Evolutionary conservation across 2,888 invertebrate species (phyloP), one percentile per base, ranked within the genome.

Genomic region (Linnaemya tessellans): DNA sequence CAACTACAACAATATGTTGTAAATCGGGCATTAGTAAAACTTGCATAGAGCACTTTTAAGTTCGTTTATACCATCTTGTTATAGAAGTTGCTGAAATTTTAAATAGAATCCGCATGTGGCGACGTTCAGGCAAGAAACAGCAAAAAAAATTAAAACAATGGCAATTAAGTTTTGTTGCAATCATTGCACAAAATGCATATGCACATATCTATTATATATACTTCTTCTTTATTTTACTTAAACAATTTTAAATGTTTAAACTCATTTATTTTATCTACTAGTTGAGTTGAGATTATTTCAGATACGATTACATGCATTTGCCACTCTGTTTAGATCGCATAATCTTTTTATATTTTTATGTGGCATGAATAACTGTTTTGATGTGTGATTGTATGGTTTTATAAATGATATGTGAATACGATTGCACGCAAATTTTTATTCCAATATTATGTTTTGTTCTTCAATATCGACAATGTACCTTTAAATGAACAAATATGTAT

Each of bases 111-210:
- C 73, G 60, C 84, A 84, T 84, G 84, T 84, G 84, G 84, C 84
- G 84, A 84, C 84, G 84, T 71, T 84, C 74, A 62, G 78, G 67
- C 77, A 78, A 74, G 49, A 67, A 65, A 67, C 43, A 11, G 8
- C 38, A n/a, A 49, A 74, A 49, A 41, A 5, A 41, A 41, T 5
- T 41, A 75, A 68, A 71, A 77, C 71, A 80, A 84, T 83, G 73
- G 86, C 86, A 86, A 86, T 86, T 86, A 86, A 86, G 68, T 73
- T 84, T 86, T 78, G 75, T 75, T 71, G 83, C 83, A 84, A 80
- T 86, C 85, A 79, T 75, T 82, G 85, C 85, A 85, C 78, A 80
- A 79, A 77, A 83, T 81, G 80, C 80, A 84, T 84, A 84, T 84
- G 80, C 81, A 70, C 84, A 78, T 25, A 68, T 77, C n/a, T 64